Conservation (phyloP, 2,113 vertebrate genomes). For the Hippocampus guttulatus region DNA sequence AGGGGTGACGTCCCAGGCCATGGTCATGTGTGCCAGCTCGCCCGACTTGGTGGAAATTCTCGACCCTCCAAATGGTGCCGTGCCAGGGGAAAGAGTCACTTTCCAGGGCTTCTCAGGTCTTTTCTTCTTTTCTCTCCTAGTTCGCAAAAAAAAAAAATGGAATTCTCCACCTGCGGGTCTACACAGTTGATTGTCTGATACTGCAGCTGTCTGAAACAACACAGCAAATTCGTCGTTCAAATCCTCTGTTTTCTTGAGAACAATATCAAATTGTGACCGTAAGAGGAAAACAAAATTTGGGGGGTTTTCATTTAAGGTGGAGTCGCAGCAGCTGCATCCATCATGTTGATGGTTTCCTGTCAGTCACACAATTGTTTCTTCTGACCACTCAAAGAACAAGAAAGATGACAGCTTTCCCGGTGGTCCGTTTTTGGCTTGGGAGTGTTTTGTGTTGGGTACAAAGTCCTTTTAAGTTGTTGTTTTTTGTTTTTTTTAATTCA, state of each 20-base stretch:
- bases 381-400: not conserved
- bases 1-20: slow-evolving; percentile 87
- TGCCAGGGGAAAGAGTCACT: slow-evolving; percentile 85
- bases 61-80: slow-evolving; percentile 79
- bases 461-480: not conserved
- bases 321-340: too few relatives aligned
- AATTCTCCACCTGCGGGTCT: not conserved
- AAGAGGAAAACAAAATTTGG: too few relatives aligned
- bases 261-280: too few relatives aligned
- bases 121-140: not conserved
- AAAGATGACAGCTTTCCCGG: not conserved
- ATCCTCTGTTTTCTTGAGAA: slow-evolving; percentile 4
- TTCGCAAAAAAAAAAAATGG: not conserved
- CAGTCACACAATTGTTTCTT: too few relatives aligned
- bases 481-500: not conserved
- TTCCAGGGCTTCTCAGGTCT: slow-evolving; percentile 85
- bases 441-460: not conserved
- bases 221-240: slow-evolving; percentile 3
- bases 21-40: slow-evolving; percentile 93
- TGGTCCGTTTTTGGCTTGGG: not conserved
- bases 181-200: not conserved
- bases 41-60: slow-evolving; percentile 90
- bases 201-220: slow-evolving; percentile 35
- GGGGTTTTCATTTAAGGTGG: too few relatives aligned
- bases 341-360: too few relatives aligned